phyloP scores from a whole-genome alignment of 1,140 invertebrate species.

The Drosophila lacteicornis region DNA sequence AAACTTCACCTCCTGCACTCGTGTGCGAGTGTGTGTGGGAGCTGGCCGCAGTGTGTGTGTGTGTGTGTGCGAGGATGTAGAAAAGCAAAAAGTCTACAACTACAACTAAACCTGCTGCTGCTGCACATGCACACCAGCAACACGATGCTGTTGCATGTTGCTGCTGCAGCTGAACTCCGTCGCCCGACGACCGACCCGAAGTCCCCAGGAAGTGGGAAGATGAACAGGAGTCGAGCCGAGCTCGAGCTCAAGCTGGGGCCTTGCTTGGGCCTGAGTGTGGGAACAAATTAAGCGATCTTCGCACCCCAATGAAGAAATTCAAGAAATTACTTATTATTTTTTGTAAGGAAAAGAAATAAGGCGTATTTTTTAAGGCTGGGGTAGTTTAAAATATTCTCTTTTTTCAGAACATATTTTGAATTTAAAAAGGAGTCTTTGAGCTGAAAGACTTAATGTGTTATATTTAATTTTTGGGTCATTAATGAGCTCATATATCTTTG shows the following conservation, averaged over 20 bases:
- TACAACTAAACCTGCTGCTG: slow-evolving; percentile 72
- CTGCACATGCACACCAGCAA: slow-evolving; percentile 46
- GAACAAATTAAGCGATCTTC: slow-evolving; percentile 9
- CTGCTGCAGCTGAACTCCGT: slow-evolving; percentile 68
- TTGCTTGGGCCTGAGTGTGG: not conserved
- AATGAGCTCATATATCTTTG: too few relatives aligned
- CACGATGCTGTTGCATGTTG: slow-evolving; percentile 53
- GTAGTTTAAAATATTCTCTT: too few relatives aligned
- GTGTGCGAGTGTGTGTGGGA: slow-evolving; percentile 19
- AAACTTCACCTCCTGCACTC: slow-evolving; percentile 43
- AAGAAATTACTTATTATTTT: not conserved
- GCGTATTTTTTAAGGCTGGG: too few relatives aligned
- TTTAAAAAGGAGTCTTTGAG: too few relatives aligned
- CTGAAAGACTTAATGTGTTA: too few relatives aligned
- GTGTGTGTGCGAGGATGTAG: slow-evolving; percentile 59
- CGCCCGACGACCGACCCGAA: slow-evolving; percentile 22
- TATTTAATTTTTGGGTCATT: too few relatives aligned
- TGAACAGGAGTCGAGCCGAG: slow-evolving; percentile 22
- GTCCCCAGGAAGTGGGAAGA: slow-evolving; percentile 9
- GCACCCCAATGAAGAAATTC: not conserved
- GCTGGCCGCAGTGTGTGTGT: slow-evolving; percentile 15
- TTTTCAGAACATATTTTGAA: too few relatives aligned
- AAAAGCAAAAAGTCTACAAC: slow-evolving; percentile 80
- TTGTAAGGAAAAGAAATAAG: not conserved
- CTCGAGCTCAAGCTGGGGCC: not conserved